Conservation (phyloP, 1,140 invertebrate genomes). For the Papilio machaon region DNA sequence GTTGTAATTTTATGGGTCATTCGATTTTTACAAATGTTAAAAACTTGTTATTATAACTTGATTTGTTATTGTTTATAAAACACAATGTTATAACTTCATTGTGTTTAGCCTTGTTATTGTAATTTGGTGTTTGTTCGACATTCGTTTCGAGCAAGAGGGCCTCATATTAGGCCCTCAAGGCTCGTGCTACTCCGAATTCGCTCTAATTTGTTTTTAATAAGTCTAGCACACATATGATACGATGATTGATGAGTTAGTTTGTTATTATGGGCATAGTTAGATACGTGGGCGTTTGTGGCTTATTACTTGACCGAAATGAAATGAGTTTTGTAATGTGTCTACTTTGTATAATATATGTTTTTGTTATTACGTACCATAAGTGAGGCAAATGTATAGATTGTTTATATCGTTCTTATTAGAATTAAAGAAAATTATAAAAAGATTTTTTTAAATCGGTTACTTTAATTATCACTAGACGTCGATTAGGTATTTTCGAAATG, state of each 20-base stretch:
- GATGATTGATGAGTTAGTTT: constrained; percentile 51
- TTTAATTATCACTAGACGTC: not conserved
- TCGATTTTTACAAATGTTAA: not conserved
- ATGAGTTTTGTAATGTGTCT: not conserved
- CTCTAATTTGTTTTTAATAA: constrained; percentile 61
- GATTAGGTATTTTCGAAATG: not conserved
- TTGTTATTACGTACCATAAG: too few relatives aligned
- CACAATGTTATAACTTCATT: not conserved
- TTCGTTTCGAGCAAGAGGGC: constrained; percentile 35
- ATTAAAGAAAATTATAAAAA: not conserved
- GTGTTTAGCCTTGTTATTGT: constrained; percentile 5
- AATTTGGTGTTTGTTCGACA: constrained; percentile 4
- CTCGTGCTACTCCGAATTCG: constrained; percentile 39
- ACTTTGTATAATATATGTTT: not conserved
- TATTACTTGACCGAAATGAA: constrained; percentile 17
- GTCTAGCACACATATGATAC: constrained; percentile 37
- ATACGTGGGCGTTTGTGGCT: not conserved
- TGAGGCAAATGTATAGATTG: not conserved
- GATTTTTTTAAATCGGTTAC: not conserved
- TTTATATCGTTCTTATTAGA: not conserved
- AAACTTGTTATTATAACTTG: not conserved
- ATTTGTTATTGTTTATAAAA: not conserved
- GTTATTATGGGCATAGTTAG: constrained; percentile 10
- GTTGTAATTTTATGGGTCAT: too few relatives aligned
- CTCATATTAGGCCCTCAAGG: constrained; percentile 40